Conservation (phyloP, 2,888 invertebrate genomes). For the Ischnus inquisitorius region DNA sequence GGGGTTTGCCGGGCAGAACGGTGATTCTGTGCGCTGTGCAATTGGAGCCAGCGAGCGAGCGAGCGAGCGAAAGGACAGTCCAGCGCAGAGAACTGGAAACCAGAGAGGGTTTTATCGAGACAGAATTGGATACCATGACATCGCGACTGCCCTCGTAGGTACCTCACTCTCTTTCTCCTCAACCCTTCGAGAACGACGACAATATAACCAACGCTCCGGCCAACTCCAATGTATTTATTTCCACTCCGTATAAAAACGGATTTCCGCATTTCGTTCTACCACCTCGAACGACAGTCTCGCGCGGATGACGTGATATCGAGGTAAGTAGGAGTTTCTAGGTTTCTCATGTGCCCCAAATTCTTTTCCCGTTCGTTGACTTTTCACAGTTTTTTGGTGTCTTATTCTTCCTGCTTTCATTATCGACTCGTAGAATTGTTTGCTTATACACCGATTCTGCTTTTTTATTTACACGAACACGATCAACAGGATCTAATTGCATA, state of each 20-base stretch:
- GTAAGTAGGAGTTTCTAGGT: neutral
- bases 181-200: conserved; percentile 25
- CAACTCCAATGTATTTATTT: conserved; percentile 55
- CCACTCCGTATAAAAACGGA: conserved; percentile 46
- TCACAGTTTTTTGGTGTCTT: neutral
- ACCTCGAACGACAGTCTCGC: conserved; percentile 36
- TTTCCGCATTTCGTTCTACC: conserved; percentile 28
- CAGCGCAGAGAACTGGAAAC: conserved; percentile 28
- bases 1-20: conserved; percentile 32
- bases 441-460: neutral
- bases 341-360: neutral
- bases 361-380: conserved; percentile 30
- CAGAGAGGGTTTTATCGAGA: conserved; percentile 52
- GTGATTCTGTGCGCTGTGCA: conserved; percentile 32
- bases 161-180: conserved; percentile 10
- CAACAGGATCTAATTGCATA: too few relatives aligned
- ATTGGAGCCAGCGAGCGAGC: conserved; percentile 31
- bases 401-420: neutral
- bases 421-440: neutral
- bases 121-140: conserved; percentile 64
- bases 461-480: neutral
- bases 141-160: conserved; percentile 45
- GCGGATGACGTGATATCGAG: neutral
- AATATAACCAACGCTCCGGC: conserved; percentile 10
- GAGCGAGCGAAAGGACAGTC: conserved; percentile 36